A percentile compares a stretch with the other conserved stretches of the same genome.
phyloP scores from a whole-genome alignment of 2,113 vertebrate species.

The Larimichthys polyactis region DNA sequence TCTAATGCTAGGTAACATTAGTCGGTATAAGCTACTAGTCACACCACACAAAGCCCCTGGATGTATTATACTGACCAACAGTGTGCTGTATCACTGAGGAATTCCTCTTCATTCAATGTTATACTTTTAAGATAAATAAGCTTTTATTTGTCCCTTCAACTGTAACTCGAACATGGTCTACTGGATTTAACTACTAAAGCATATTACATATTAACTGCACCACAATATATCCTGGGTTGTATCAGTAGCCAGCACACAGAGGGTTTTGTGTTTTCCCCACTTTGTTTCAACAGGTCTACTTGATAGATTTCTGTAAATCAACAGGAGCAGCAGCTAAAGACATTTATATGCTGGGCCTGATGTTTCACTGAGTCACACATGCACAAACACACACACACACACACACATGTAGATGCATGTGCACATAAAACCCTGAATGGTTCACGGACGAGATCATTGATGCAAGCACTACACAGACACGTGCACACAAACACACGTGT shows the following conservation, averaged over 20 bases:
- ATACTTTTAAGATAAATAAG: no score
- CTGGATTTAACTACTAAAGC: not conserved
- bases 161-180: not conserved
- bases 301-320: slow-evolving; percentile 47
- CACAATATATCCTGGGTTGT: slow-evolving; percentile 5
- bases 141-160: not conserved
- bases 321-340: slow-evolving; percentile 21
- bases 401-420: not conserved
- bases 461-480: not conserved
- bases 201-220: not conserved
- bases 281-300: slow-evolving; percentile 14
- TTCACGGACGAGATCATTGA: not conserved
- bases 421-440: not conserved
- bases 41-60: not conserved
- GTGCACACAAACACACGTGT: not conserved
- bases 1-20: not conserved
- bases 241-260: not conserved
- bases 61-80: not conserved
- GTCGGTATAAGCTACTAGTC: not conserved
- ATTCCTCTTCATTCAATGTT: not conserved
- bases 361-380: slow-evolving; percentile 39
- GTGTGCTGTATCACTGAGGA: not conserved
- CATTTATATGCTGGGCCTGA: slow-evolving; percentile 25
- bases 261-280: not conserved
- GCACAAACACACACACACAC: not conserved